A percentile compares a stretch with the other conserved stretches of the same genome.
Evolutionary conservation across 2,113 vertebrate species (phyloP).

Genomic region (Hystrix brachyura): DNA sequence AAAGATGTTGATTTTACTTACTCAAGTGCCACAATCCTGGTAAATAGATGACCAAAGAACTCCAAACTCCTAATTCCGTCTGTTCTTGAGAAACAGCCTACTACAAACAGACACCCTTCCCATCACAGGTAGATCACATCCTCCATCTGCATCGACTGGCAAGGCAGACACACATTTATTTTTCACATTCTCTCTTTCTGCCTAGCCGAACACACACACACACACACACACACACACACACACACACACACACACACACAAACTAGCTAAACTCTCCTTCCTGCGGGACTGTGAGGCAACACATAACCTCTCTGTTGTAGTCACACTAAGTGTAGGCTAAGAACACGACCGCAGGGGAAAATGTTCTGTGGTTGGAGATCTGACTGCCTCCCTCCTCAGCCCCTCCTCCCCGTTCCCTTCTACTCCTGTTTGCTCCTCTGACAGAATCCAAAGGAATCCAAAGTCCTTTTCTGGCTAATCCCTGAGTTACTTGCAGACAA

Average conservation of each 20-base stretch:
- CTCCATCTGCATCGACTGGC: not conserved
- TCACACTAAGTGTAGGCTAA: not conserved
- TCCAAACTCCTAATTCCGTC: not conserved
- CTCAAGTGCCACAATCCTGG: not conserved
- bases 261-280: no score
- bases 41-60: not conserved
- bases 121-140: not conserved
- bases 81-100: not conserved
- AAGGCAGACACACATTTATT: not conserved
- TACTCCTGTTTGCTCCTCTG: not conserved
- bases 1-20: not conserved
- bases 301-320: not conserved
- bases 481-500: not conserved
- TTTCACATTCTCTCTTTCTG: not conserved
- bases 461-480: not conserved
- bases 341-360: not conserved
- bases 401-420: not conserved
- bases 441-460: no score
- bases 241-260: no score
- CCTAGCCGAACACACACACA: no score
- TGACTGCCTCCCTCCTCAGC: not conserved
- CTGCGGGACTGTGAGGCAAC: no score
- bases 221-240: no score
- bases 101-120: not conserved
- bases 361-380: not conserved